A percentile compares a stretch with the other conserved stretches of the same genome.
These are phyloP conservation scores for Rhinichthys klamathensis DNA, from an alignment of 2,113 vertebrate species.

Conservation along the genomic window DNA sequence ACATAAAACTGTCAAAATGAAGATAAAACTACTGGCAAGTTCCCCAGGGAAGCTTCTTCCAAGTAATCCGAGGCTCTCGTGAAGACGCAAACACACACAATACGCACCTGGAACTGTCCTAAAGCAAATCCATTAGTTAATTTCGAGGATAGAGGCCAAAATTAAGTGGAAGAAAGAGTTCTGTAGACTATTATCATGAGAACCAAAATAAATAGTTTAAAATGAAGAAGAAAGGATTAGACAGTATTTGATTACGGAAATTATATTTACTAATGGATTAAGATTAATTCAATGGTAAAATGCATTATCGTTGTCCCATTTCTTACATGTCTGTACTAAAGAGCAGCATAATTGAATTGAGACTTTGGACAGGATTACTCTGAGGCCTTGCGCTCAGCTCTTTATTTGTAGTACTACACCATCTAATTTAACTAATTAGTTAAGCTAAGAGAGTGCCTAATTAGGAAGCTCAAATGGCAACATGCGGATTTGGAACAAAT, in stretches of 20 bases:
- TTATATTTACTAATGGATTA: background rate
- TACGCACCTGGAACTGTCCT: constrained; percentile 18
- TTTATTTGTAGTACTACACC: constrained; percentile 28
- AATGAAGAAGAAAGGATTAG: background rate
- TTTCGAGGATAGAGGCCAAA: background rate
- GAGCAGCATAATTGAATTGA: background rate
- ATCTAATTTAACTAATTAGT: constrained; percentile 52
- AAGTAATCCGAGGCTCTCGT: constrained; percentile 54
- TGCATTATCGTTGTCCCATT: background rate
- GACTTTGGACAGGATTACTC: background rate
- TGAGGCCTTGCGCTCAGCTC: background rate
- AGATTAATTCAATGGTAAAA: background rate
- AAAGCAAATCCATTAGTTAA: background rate
- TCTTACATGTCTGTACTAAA: background rate
- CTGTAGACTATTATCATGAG: background rate
- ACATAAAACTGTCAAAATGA: constrained; percentile 59
- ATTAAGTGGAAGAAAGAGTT: background rate
- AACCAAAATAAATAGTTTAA: background rate
- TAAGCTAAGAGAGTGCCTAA: constrained; percentile 31
- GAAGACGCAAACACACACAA: constrained; percentile 13
- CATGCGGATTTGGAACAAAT: constrained; percentile 24
- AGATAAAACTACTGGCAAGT: constrained; percentile 33
- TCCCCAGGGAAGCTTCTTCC: constrained; percentile 31
- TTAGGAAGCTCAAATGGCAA: constrained; percentile 45
- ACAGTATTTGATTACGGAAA: background rate